A percentile compares a stretch with the other conserved stretches of the same genome.
Conservation (phyloP, 2,888 invertebrate genomes). For the Slavum lentiscoides region DNA sequence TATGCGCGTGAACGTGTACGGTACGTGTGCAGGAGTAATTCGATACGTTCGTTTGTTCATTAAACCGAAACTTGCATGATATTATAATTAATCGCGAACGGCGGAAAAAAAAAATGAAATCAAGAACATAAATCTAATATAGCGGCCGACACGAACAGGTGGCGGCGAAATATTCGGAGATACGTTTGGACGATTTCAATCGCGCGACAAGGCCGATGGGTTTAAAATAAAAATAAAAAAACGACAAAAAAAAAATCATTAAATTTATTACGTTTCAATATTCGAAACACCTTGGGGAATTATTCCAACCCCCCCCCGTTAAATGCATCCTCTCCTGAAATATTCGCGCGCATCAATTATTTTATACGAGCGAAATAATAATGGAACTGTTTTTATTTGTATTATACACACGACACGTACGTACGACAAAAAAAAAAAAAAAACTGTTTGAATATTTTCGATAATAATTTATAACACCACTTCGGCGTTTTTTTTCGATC, state of each 20-base stretch:
- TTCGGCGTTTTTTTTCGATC: not conserved
- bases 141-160: not conserved
- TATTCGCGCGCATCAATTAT: conserved; percentile 19
- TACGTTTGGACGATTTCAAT: conserved; percentile 9
- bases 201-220: not conserved
- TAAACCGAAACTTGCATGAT: too few species aligned
- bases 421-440: not conserved
- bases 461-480: conserved; percentile 24
- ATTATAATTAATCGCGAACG: not conserved
- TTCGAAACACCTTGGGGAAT: conserved; percentile 1
- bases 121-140: not conserved
- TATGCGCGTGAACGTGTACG: too few species aligned
- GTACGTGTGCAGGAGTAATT: too few species aligned
- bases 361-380: not conserved
- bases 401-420: too few species aligned
- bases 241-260: not conserved
- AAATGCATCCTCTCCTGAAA: not conserved
- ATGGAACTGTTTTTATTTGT: not conserved
- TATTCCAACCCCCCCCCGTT: not conserved
- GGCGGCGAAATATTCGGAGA: not conserved
- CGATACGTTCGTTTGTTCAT: too few species aligned
- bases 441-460: conserved; percentile 8
- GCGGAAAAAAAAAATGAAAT: not conserved
- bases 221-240: not conserved
- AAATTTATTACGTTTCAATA: conserved; percentile 35